Percentiles rank a stretch among this genome's conserved stretches.
phyloP scores from a whole-genome alignment of 2,888 invertebrate genomes.

The Hemicrepidius hirtus region DNA sequence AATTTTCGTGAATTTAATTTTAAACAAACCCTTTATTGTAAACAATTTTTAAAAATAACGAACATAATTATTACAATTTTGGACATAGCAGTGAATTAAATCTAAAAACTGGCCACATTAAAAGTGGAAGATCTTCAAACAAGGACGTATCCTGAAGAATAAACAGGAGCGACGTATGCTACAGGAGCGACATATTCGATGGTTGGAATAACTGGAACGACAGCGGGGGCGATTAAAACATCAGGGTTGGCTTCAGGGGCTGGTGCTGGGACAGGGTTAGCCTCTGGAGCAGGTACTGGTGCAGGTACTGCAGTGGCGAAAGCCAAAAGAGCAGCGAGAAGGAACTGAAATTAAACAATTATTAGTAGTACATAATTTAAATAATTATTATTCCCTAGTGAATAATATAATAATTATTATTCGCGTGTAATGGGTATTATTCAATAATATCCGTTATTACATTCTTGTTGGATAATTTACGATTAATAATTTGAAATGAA shows the following conservation, averaged over 20 bases:
- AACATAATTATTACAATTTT: neutral
- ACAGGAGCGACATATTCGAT: slow-evolving; percentile 35
- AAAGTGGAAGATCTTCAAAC: neutral
- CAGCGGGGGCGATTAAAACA: neutral
- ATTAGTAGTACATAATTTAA: neutral
- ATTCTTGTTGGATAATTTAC: too few species aligned
- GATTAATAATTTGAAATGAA: too few species aligned
- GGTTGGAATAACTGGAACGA: neutral
- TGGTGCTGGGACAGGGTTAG: slow-evolving; percentile 64
- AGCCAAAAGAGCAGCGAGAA: slow-evolving; percentile 72
- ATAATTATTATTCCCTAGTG: too few species aligned
- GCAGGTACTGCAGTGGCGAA: slow-evolving; percentile 72
- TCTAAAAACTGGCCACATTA: neutral
- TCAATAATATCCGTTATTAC: too few species aligned
- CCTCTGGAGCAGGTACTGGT: slow-evolving; percentile 65
- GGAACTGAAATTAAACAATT: slow-evolving; percentile 64
- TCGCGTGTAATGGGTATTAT: too few species aligned
- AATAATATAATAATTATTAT: too few species aligned
- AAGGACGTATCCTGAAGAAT: slow-evolving; percentile 43
- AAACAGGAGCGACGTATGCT: slow-evolving; percentile 30
- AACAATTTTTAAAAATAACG: neutral
- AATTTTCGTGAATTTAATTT: too few species aligned
- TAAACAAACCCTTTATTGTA: neutral
- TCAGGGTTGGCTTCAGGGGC: slow-evolving; percentile 28
- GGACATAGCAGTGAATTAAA: too few species aligned